phyloP scores from a whole-genome alignment of 2,113 vertebrate species.

The Syngnathus floridae region DNA sequence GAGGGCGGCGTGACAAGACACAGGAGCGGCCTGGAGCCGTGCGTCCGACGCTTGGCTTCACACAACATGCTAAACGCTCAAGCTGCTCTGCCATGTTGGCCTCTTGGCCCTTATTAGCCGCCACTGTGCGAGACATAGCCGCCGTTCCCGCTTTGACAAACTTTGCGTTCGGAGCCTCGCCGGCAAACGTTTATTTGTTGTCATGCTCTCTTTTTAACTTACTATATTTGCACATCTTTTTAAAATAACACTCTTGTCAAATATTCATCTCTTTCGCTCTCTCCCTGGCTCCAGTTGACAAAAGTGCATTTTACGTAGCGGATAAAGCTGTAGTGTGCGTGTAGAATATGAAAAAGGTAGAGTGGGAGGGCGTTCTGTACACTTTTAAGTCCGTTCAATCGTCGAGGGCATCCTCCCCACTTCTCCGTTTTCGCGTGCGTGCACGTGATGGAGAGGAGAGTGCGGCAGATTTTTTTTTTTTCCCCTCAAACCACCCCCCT shows the following conservation, averaged over 20 bases:
- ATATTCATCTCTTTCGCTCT: constrained; percentile 24
- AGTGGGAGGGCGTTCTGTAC: constrained; percentile 43
- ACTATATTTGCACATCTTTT: not conserved
- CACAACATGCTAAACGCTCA: constrained; percentile 82
- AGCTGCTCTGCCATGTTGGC: constrained; percentile 45
- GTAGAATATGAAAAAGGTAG: constrained; percentile 50
- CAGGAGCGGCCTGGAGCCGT: constrained; percentile 81
- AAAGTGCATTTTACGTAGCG: constrained; percentile 54
- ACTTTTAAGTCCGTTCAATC: constrained; percentile 52
- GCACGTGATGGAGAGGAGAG: constrained; percentile 65
- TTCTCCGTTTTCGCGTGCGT: constrained; percentile 56
- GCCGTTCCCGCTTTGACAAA: not conserved
- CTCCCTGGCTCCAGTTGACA: constrained; percentile 56
- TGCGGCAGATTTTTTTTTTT: constrained; percentile 65
- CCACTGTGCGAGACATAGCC: constrained; percentile 36
- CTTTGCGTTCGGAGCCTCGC: not conserved
- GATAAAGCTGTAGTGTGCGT: constrained; percentile 48
- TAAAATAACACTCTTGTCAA: constrained; percentile 41
- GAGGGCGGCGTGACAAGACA: constrained; percentile 84
- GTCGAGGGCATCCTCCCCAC: constrained; percentile 62
- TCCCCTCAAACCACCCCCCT: constrained; percentile 50
- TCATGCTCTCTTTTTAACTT: too few relatives aligned
- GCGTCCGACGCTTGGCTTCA: constrained; percentile 88
- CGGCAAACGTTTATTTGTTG: too few relatives aligned
- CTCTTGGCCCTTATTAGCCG: constrained; percentile 48